Evolutionary conservation across 1,140 invertebrate genomes (phyloP).

Genomic region (Tribolium castaneum): DNA sequence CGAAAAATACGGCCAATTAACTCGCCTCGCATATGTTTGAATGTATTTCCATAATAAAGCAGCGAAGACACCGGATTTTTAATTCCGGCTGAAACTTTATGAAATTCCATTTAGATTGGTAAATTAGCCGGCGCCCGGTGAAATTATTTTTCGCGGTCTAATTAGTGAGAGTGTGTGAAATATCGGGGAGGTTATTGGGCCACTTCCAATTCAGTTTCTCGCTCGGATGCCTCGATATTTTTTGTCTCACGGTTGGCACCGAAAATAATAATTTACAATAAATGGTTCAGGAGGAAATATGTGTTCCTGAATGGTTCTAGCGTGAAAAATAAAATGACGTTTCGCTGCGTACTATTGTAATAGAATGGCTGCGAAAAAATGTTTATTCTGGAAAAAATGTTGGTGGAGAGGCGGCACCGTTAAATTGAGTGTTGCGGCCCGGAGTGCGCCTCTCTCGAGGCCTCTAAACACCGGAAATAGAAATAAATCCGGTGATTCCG

Average conservation of each 20-base stretch:
- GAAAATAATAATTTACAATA: constrained; percentile 35
- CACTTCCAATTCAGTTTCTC: constrained; percentile 38
- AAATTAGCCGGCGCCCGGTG: constrained; percentile 23
- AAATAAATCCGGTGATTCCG: constrained; percentile 12
- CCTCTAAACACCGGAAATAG: constrained; percentile 5
- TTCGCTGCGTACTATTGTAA: constrained; percentile 5
- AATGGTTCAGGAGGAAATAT: constrained; percentile 27
- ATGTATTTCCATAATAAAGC: constrained; percentile 30
- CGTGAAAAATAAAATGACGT: constrained; percentile 26
- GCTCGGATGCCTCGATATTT: constrained; percentile 33
- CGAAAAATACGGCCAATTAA: neutral
- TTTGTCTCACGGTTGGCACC: constrained; percentile 6
- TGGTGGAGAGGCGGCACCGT: neutral
- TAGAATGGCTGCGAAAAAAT: neutral
- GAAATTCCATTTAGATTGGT: constrained; percentile 30
- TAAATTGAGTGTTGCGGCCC: neutral
- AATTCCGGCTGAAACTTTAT: neutral
- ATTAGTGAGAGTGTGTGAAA: constrained; percentile 5
- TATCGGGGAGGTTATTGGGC: constrained; percentile 14
- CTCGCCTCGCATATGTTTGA: constrained; percentile 25
- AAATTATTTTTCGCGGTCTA: neutral
- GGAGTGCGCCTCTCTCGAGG: neutral
- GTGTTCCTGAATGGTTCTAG: constrained; percentile 17
- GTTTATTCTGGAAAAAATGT: neutral
- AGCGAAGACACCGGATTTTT: constrained; percentile 29